Evolutionary conservation across 2,888 invertebrate genomes (phyloP), one percentile per base, ranked within the genome.

Genomic region (Merodon equestris): DNA sequence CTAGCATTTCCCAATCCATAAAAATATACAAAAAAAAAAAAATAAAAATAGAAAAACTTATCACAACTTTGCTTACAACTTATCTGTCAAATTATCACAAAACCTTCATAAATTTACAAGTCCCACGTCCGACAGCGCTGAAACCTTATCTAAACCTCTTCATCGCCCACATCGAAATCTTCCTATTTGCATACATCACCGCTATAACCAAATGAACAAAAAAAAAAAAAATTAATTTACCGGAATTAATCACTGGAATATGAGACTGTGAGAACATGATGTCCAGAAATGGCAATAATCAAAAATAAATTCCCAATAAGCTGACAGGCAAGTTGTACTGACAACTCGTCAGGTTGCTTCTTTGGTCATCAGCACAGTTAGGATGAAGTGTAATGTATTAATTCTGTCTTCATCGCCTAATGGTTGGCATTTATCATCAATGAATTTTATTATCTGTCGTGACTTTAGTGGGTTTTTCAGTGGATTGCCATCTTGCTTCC

Each of bases 101-200:
- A 73, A 48, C 73, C 77, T 72, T 73, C 76, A 76, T 63, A 68
- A 77, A 61, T 67, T 61, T 47, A 67, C 57, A 73, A 77, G 44
- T 73, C 77, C 77, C 73, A 77, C 77, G 47, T 67, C 51, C 40
- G 54, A 45, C 10, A 19, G 17, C 10, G 17, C 10, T 56, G 27
- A 7, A 7, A 27, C 27, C 27, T 66, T 67, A 56, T 74, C 74
- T 38, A 27, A 27, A 27, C 27, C 27, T 27, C 27, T 27, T 27
- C 27, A 27, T 50, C 10, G 40, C 14, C 38, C 36, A 27, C 12
- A 27, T 50, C 42, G 15, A 48, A 48, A 40, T 14, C 67, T 67
- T 63, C 77, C 73, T 61, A 67, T 72, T 53, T 58, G 42, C 18
- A n/a, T 27, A 27, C 27, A 27, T 27, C 27, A 27, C 27, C 27